These are phyloP conservation scores for Camponotus pennsylvanicus DNA, from an alignment of 1,140 invertebrate species.

Conservation along the genomic window DNA sequence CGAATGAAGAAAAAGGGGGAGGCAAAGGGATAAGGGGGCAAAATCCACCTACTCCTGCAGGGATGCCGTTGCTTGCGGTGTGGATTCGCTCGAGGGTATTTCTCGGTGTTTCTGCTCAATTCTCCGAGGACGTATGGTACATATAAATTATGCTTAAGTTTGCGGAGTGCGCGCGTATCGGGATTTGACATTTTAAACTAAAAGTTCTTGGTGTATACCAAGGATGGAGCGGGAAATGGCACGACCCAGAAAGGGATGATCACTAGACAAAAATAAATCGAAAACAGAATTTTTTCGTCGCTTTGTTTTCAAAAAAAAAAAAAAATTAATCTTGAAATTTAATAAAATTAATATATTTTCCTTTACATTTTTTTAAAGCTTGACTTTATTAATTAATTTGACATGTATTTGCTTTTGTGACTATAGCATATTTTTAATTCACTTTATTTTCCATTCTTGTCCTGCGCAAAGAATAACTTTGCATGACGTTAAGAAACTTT, in stretches of 20 bases:
- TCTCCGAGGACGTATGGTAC: constrained; percentile 34
- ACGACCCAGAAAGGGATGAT: too few species aligned
- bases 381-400: too few species aligned
- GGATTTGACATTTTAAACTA: constrained; percentile 48
- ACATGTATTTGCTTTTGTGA: neutral
- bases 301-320: too few species aligned
- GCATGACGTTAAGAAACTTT: neutral
- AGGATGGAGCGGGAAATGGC: too few species aligned
- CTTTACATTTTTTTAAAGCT: neutral
- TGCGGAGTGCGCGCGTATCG: constrained; percentile 3
- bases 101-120: constrained; percentile 36
- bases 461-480: neutral
- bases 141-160: constrained; percentile 2
- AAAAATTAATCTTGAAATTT: too few species aligned
- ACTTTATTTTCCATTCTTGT: constrained; percentile 20
- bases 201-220: constrained; percentile 5
- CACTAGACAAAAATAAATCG: too few species aligned
- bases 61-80: constrained; percentile 20
- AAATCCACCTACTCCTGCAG: constrained; percentile 68
- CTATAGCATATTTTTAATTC: neutral
- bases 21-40: constrained; percentile 26
- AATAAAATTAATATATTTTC: too few species aligned
- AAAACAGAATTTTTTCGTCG: too few species aligned
- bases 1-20: constrained; percentile 69
- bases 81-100: constrained; percentile 49